Base-by-base conservation (phyloP, 1,140 invertebrate genomes). In the Bombus breviceps region DNA sequence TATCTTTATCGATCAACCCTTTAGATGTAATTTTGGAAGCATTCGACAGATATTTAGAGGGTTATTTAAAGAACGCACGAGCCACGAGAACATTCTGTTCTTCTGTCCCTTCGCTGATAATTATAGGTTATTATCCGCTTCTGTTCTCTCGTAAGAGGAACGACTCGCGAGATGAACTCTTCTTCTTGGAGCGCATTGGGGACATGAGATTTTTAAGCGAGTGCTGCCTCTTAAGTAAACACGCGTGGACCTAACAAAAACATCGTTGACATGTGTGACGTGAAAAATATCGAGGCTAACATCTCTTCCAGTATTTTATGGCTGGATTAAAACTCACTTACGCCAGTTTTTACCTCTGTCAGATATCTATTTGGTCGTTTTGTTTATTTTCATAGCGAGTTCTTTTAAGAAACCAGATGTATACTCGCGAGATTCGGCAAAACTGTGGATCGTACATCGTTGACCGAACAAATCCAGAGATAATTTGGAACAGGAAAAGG, bases 111-210 rank as follows among this genome's bases (percentile, higher is more conserved):
- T 53, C 73, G 34, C 18, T 22, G 81, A 91, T 91, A 91, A 91
- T 91, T 91, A 91, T 91, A 91, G 90, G 86, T 78, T 82, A 91
- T 91, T 91, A 89, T 89, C 78, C 53, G 80, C 39, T 47, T 78
- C 81, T 78, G 74, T 83, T 75, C 71, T 79, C 66, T 53, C 25
- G 41, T 25, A 43, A 76, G 85, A 71, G 81, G n/a, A 77, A 34
- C 39, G 37, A 53, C 53, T 71, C 64, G 57, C 66, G 68, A 66
- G 83, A 90, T 83, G 89, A 88, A 88, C 86, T 90, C 89, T 77
- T 74, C 80, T 72, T 28, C 62, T 83, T 28, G 1, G 71, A 66
- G 76, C 41, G 66, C 37, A 85, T 85, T 76, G 43, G 57, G 68
- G 66, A 83, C 79, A 81, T 66, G 87, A 73, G 80, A 86, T 69